Evolutionary conservation across 2,888 invertebrate species (phyloP).

Genomic region (Ditula angustiorana): DNA sequence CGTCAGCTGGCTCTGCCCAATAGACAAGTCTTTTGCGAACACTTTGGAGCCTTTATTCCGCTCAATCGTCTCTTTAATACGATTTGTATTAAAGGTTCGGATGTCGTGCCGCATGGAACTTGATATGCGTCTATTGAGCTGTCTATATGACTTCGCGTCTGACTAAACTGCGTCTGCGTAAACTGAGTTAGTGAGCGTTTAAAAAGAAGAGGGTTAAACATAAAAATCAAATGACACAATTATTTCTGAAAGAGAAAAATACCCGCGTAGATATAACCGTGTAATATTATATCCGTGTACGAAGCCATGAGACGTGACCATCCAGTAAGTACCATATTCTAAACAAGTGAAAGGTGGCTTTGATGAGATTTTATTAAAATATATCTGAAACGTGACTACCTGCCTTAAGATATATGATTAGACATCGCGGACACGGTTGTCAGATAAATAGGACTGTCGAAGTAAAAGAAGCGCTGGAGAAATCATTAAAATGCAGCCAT

Average conservation of each 20-base stretch:
- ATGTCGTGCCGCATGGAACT: no score
- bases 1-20: no score
- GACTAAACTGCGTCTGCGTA: not conserved
- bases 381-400: slow-evolving; percentile 35
- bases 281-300: slow-evolving; percentile 11
- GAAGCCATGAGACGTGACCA: slow-evolving; percentile 20
- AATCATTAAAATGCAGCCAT: not conserved
- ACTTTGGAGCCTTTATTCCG: no score
- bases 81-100: no score
- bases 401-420: slow-evolving; percentile 24
- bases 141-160: no score
- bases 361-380: slow-evolving; percentile 29
- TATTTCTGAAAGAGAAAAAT: not conserved
- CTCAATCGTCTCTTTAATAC: no score
- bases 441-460: slow-evolving; percentile 10
- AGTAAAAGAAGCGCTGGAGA: slow-evolving; percentile 27
- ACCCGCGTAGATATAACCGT: not conserved
- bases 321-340: slow-evolving; percentile 15
- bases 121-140: no score
- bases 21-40: no score
- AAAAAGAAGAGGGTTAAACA: no score
- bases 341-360: slow-evolving; percentile 35
- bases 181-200: no score
- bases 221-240: slow-evolving; percentile 2
- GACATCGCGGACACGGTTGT: not conserved